Base-by-base conservation (phyloP, 2,113 vertebrate genomes). In the Reinhardtius hippoglossoides region DNA sequence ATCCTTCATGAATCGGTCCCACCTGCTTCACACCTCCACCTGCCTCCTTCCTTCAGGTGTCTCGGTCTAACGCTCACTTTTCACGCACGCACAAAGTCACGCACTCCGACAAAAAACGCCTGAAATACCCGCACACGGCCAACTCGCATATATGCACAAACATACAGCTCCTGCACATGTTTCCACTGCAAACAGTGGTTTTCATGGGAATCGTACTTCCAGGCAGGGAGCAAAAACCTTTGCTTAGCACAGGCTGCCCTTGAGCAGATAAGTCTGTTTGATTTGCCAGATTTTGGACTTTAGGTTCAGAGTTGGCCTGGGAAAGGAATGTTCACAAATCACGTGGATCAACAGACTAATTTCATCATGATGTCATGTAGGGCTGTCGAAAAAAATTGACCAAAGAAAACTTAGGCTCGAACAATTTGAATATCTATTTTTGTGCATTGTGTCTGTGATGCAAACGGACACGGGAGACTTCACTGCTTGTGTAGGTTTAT, bases 211-310 rank as follows among this genome's bases (percentile, higher is more conserved):
- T 78, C 64, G 55, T 58, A 64, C 55, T 94, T 92, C 92, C 78
- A 75, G 74, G 92, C 74, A 94, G 87, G 80, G 89, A 88, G 88
- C 90, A 92, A 91, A 87, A 89, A 92, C 50, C 87, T 91, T 92
- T 93, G 84, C 86, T 88, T 83, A 91, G 82, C 63, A 74, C 86
- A 74, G 50, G 37, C 67, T 87, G 89, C 71, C 91, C 92, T 93
- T 90, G 88, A 87, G 73, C 72, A 89, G 92, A 94, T 93, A 92
- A 86, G 71, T 66, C 1, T 92, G 92, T 93, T 93, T 94, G 91
- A 81, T 80, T 79, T 87, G 63, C 46, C 61, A 83, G 83, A 85
- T 88, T 90, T 88, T 89, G 85, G 86, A 92, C 91, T 90, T 77
- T 67, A 77, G 71, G 71, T 87, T 75, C 75, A 84, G 62, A 71